Evolutionary conservation across 2,888 invertebrate species (phyloP), one percentile per base, ranked within the genome.

Genomic region (Falcaria lacertinaria): DNA sequence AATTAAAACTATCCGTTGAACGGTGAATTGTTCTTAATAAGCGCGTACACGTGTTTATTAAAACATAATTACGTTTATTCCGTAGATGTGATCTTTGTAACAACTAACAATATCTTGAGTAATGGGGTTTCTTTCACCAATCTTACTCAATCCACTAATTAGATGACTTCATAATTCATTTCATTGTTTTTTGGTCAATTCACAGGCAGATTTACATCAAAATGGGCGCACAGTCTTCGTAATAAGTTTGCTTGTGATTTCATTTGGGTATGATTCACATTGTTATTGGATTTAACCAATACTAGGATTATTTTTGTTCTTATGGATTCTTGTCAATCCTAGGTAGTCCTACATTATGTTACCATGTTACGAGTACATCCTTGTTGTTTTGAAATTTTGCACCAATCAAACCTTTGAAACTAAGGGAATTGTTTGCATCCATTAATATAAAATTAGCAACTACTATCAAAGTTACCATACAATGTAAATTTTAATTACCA

Each of bases 121-220:
- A 28, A 28, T 28, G 28, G 28, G 28, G 7, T 11, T 28, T 28
- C 28, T 28, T 28, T 28, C 28, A 28, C 28, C 28, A 28, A 28
- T 28, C 28, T 28, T 28, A 28, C 5, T 28, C 11, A 28, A 28
- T 28, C 28, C 11, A 11, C 28, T 11, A 28, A 28, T 28, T 28
- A 11, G 28, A 28, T 28, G 28, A 28, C 11, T 28, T 28, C 7
- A 28, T 11, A 28, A 11, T 28, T 28, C 1, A 3, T 11, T 42
- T 15, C 39, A 44, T 44, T 33, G 47, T 48, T 44, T 44, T 33
- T 45, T 39, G 34, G 35, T 44, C 41, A 34, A 43, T 44, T 34
- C 11, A 15, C 35, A 50, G 4, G 19, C 28, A 28, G 8, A 11
- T 28, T 28, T 28, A 28, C 11, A 11, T 28, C 3, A 28, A 28